Base-by-base conservation (phyloP, 2,888 invertebrate genomes). In the Acronicta alni region DNA sequence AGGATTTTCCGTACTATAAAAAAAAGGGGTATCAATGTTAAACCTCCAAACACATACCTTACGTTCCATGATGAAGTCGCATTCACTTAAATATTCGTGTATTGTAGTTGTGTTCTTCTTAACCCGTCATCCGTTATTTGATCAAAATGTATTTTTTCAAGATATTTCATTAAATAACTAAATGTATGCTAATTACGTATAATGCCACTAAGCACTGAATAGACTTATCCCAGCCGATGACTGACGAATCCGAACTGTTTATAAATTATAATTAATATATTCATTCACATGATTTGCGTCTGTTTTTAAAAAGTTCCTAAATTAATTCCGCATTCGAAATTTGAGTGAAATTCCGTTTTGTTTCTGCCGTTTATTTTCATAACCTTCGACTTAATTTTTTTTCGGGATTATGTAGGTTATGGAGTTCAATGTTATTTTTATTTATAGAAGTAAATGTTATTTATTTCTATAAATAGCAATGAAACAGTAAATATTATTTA, bases 211-310 rank as follows among this genome's bases (percentile, higher is more conserved):
- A 54, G 3, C 10, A 20, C 18, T 47, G 61, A 56, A 61, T 67
- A 14, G 37, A 30, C 10, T 55, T 58, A 53, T 51, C 17, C 18
- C 8, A 52, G 20, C 3, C 67, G 44, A 55, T 43, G 55, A 12
- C 52, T 20, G 35, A 1, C 32, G 53, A 20, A 38, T 38, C 23
- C 16, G n/a, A 16, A 10, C 44, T 57, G 45, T 64, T 72, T 76
- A 42, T 14, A 67, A 75, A 72, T 75, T 75, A 67, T 55, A 63
- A 69, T 67, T 62, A 59, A 75, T 52, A n/a, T 44, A 75, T 75
- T 72, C 68, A 17, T 54, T 53, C 60, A 75, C 69, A 60, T 46
- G 59, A 67, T 57, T 75, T 53, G 49, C 43, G 57, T 54, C 59
- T 53, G 47, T 46, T 47, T 67, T 49, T 44, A 16, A 48, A 58